A percentile compares a stretch with the other conserved stretches of the same genome.
phyloP scores from a whole-genome alignment of 2,888 invertebrate genomes.

The Julus scandinavius region DNA sequence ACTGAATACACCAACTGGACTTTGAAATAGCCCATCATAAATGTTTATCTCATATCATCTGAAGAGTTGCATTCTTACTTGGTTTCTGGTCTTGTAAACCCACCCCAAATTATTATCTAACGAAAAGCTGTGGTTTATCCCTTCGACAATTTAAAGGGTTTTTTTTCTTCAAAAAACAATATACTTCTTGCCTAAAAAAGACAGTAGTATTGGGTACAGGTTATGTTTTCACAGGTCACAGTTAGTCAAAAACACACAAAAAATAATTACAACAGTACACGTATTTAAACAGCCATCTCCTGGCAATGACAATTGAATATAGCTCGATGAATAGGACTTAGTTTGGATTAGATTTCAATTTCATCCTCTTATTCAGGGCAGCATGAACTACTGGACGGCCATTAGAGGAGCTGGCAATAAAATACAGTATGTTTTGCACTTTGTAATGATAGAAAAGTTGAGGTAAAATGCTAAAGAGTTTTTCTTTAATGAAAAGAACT shows the following conservation, averaged over 20 bases:
- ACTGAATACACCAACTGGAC: not conserved
- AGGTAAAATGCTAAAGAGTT: not conserved
- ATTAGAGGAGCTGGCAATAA: not conserved
- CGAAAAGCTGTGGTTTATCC: not conserved
- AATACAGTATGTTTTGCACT: not conserved
- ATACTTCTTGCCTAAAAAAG: constrained; percentile 7
- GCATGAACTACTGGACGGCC: constrained; percentile 1
- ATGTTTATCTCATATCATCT: not conserved
- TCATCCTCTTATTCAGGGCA: not conserved
- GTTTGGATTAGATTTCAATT: not conserved
- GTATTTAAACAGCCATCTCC: not conserved
- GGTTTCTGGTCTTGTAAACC: not conserved
- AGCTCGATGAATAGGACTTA: not conserved
- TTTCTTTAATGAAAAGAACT: not conserved
- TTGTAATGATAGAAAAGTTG: not conserved
- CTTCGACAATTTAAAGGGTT: not conserved
- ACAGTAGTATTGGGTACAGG: constrained; percentile 17
- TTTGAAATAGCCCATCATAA: not conserved
- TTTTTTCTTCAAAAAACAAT: not conserved
- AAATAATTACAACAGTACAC: constrained; percentile 40
- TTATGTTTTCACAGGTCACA: constrained; percentile 30
- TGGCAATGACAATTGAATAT: not conserved
- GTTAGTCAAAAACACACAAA: constrained; percentile 20
- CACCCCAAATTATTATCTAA: not conserved
- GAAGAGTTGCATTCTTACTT: not conserved